Evolutionary conservation across 1,140 invertebrate species (phyloP), one percentile per base, ranked within the genome.

Genomic region (Coptotermes formosanus): DNA sequence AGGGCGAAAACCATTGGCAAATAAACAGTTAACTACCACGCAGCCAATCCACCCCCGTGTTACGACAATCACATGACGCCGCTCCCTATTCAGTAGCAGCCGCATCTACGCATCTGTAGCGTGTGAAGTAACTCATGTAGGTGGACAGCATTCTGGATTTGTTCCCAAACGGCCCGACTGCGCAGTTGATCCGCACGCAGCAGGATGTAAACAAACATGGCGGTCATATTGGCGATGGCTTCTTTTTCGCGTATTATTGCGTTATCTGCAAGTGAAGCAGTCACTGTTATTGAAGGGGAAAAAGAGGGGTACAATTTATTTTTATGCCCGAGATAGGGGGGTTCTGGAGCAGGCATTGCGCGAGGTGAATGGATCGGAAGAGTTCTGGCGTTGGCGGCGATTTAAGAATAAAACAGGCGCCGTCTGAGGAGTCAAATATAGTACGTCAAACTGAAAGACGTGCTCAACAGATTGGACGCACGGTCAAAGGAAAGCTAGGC

Each of bases 321-420:
- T 75, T 75, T 75, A 30, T 75, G 64, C 14, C 64, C 25, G 64
- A 75, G 64, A 75, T n/a, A n/a, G 25, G 64, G 64, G 64, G 64
- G 64, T 75, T n/a, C 64, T 75, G 64, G 64, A 30, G 64, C 25
- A 75, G 25, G 64, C 64, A 30, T 0, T 25, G 64, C n/a, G 7
- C n/a, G 64, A 75, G 64, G 64, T 75, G 64, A 75, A 75, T 75
- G 64, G 64, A 75, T 75, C n/a, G 25, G n/a, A 75, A 30, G 64
- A 30, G 4, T 75, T 75, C 64, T 75, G 64, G 64, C 64, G 64
- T 75, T 75, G 64, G 64, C 25, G 64, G 64, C 64, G 25, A 75
- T 75, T 75, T 75, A n/a, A 30, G 64, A 75, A 75, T 75, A 75
- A 30, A 75, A 75, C n/a, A 75, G 64, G 64, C 64, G 64, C 64